Evolutionary conservation across 2,888 invertebrate genomes (phyloP).

Genomic region (Uropetala carovei): DNA sequence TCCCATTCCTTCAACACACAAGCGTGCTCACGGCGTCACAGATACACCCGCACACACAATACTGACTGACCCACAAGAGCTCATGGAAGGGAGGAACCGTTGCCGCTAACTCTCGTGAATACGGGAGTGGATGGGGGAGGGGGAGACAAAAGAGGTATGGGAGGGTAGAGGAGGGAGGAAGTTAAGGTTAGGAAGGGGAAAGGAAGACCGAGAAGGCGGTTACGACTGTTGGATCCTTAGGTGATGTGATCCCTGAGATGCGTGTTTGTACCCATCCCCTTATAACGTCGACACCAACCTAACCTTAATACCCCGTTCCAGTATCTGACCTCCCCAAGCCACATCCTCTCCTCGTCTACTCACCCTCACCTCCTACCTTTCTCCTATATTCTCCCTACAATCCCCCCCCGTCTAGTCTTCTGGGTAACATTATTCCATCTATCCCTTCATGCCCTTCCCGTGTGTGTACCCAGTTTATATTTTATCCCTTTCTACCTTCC

Average conservation of each 20-base stretch:
- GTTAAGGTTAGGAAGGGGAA: background rate
- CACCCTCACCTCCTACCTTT: background rate
- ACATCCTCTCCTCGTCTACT: slow-evolving; percentile 5
- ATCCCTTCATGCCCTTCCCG: background rate
- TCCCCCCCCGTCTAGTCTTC: background rate
- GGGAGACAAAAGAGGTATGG: background rate
- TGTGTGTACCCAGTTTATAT: background rate
- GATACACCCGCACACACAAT: slow-evolving; percentile 25
- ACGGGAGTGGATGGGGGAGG: background rate
- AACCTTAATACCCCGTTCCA: slow-evolving; percentile 19
- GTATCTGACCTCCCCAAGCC: slow-evolving; percentile 32
- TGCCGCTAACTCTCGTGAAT: slow-evolving; percentile 13
- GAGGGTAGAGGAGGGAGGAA: background rate
- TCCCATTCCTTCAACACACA: slow-evolving; percentile 23
- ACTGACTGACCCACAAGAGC: slow-evolving; percentile 32
- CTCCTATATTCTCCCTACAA: background rate
- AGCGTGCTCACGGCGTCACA: slow-evolving; percentile 20
- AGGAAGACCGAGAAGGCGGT: slow-evolving; percentile 2
- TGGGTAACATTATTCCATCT: slow-evolving; percentile 26
- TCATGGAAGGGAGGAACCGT: slow-evolving; percentile 24
- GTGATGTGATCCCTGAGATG: slow-evolving; percentile 21
- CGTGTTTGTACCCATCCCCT: background rate
- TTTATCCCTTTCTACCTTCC: background rate
- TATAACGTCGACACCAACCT: background rate
- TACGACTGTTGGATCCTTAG: slow-evolving; percentile 7